Evolutionary conservation across 2,888 invertebrate genomes (phyloP), one percentile per base, ranked within the genome.

Genomic region (Chirona hameri): DNA sequence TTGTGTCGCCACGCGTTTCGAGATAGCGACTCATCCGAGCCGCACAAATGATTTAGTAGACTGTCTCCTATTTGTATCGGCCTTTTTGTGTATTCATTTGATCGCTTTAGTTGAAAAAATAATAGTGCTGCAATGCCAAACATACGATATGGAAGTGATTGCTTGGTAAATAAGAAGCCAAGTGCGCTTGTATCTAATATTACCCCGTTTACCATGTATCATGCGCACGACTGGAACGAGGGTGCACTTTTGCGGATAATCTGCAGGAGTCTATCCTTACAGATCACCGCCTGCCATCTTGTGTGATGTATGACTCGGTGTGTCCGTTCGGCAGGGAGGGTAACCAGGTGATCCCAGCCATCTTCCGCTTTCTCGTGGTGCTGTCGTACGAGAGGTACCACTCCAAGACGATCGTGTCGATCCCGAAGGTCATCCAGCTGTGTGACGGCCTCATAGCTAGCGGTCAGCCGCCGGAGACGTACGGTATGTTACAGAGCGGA

Each of bases 331-430:
- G 48, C 89, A 94, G 93, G 81, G 90, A 92, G 86, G 92, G 93
- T 85, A 92, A 92, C 85, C 89, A 91, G 24, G 89, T 98, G 82
- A 93, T 98, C 27, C 94, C 95, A 65, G 92, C 92, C 86, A 94
- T 98, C 84, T 93, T 98, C 85, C 92, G 94, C 87, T 98, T 98
- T 88, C 89, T 98, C 83, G 94, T 97, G 24, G 93, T 96, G 86
- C 88, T 99, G 65, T 96, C 97, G 0, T 95, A 97, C 85, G 96
- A 96, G 84, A 94, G 94, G 87, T 95, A 95, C 87, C 95, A 95
- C 87, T 93, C 94, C 2, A 96, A 95, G 87, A 92, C 93, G 84
- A 92, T 97, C 69, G 96, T 98, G 85, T 93, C 93, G 85, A 92
- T 97, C 86, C 96, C 98, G 5, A 96, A 97, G 90, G 95, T 98